These are phyloP conservation scores for Nyctibius bracteatus DNA, from an alignment of 2,113 vertebrate species.

Conservation along the genomic window DNA sequence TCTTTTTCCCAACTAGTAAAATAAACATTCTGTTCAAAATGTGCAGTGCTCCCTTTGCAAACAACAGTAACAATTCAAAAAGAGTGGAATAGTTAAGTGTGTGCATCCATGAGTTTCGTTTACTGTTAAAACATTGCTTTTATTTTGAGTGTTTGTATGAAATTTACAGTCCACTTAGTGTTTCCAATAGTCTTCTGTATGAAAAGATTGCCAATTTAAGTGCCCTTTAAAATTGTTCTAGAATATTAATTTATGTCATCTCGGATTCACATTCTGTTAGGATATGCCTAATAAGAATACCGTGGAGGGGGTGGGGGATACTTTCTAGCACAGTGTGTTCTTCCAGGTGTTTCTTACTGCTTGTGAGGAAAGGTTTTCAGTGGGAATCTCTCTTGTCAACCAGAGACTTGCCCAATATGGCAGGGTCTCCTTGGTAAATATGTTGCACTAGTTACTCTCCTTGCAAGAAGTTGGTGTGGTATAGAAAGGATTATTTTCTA, in stretches of 20 bases:
- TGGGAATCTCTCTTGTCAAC: neutral
- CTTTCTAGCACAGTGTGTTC: neutral
- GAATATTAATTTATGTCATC: neutral
- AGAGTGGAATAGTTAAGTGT: neutral
- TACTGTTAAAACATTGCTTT: neutral
- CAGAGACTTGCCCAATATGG: neutral
- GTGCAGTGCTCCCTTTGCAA: fast-evolving
- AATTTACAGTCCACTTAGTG: neutral
- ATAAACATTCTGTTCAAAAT: neutral
- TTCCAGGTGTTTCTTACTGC: neutral
- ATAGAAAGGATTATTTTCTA: neutral
- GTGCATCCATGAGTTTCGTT: neutral
- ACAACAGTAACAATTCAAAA: neutral
- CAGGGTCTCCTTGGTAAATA: neutral
- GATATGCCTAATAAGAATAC: neutral
- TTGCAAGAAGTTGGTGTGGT: neutral
- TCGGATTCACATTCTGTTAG: neutral
- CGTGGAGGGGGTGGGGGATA: neutral
- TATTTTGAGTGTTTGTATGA: neutral
- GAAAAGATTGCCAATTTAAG: neutral
- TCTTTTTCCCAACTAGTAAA: neutral
- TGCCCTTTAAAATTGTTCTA: neutral
- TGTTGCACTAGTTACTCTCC: neutral
- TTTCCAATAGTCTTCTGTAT: neutral
- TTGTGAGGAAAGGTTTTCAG: neutral